phyloP scores from a whole-genome alignment of 2,113 vertebrate genomes.

The Varanus komodoensis region DNA sequence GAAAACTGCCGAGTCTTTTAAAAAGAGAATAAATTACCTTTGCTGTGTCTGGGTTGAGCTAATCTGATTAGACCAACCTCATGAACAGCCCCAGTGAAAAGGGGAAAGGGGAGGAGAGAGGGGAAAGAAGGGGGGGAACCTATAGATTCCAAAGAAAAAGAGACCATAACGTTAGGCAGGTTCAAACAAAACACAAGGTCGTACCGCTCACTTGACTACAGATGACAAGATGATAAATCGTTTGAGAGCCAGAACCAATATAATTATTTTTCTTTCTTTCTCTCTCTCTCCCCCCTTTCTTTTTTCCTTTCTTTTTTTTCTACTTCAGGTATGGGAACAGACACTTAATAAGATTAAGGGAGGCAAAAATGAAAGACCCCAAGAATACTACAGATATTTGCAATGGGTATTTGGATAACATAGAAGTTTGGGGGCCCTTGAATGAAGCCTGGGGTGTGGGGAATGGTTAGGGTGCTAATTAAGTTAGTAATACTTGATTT shows the following conservation, averaged over 20 bases:
- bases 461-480: not conserved
- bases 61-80: conserved; percentile 97
- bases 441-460: conserved; percentile 4
- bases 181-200: conserved; percentile 84
- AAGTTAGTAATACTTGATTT: not conserved
- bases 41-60: conserved; percentile 90
- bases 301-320: not conserved
- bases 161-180: conserved; percentile 77
- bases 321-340: conserved; percentile 81
- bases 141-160: not conserved
- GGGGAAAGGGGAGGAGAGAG: not conserved
- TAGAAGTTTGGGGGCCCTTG: conserved; percentile 59
- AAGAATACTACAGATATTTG: conserved; percentile 61
- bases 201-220: conserved; percentile 83
- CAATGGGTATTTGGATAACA: conserved; percentile 66
- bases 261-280: conserved; percentile 62
- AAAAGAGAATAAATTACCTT: conserved; percentile 89
- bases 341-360: conserved; percentile 79
- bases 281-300: not conserved
- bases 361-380: conserved; percentile 69
- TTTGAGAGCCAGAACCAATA: conserved; percentile 83
- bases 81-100: conserved; percentile 88
- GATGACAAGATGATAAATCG: conserved; percentile 89
- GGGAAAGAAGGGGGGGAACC: not conserved
- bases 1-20: conserved; percentile 82